phyloP scores from a whole-genome alignment of 2,113 vertebrate species.

The Gyps fulvus region DNA sequence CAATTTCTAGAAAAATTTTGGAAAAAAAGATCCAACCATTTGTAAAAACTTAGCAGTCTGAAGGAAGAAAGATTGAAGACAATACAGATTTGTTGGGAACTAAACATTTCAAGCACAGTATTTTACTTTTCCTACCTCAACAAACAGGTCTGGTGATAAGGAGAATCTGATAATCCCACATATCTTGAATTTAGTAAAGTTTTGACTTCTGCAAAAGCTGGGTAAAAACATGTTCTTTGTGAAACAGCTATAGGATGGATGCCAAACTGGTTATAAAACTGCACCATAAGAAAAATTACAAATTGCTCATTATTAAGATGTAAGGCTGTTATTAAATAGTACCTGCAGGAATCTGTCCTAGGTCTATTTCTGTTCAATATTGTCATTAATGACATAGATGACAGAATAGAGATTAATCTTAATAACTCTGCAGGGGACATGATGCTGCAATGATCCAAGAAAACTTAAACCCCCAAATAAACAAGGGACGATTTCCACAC shows the following conservation, averaged over 20 bases:
- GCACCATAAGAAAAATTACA: neutral
- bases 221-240: neutral
- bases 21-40: neutral
- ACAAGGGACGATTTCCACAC: accelerated
- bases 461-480: neutral
- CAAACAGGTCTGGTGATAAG: neutral
- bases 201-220: neutral
- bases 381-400: neutral
- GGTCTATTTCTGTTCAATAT: neutral
- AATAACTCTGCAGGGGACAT: neutral
- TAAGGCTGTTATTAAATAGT: neutral
- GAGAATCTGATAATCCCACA: neutral
- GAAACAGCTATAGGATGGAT: neutral
- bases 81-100: neutral
- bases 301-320: neutral
- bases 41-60: neutral
- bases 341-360: neutral
- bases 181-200: neutral
- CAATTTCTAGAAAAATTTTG: neutral
- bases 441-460: neutral
- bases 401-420: neutral
- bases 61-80: neutral
- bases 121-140: neutral
- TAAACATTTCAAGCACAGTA: neutral
- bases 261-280: neutral